phyloP scores from a whole-genome alignment of 2,888 invertebrate species.

The Stratiomys singularior region DNA sequence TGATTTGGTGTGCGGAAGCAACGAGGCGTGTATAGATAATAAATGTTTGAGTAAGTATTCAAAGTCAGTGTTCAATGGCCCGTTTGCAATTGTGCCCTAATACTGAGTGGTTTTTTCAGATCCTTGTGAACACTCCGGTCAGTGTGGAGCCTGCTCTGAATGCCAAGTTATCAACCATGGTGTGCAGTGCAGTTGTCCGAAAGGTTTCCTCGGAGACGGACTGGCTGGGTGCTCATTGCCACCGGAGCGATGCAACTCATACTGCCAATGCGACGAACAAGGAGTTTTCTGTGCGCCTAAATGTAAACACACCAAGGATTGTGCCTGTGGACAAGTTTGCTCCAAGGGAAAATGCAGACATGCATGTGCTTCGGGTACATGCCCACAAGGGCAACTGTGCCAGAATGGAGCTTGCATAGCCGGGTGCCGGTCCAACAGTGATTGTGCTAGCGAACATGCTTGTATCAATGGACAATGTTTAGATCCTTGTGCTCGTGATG shows the following conservation, averaged over 20 bases:
- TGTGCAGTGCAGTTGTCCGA: constrained; percentile 86
- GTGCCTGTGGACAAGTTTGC: constrained; percentile 86
- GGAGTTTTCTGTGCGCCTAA: constrained; percentile 78
- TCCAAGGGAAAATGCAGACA: constrained; percentile 77
- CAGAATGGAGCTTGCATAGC: constrained; percentile 76
- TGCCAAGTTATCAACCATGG: constrained; percentile 86
- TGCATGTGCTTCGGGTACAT: constrained; percentile 76
- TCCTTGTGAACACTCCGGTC: constrained; percentile 78
- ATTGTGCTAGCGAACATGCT: constrained; percentile 80
- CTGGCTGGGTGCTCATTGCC: constrained; percentile 80
- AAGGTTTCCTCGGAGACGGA: constrained; percentile 84
- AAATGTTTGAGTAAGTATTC: constrained; percentile 77
- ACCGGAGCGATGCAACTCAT: constrained; percentile 76
- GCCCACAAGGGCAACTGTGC: constrained; percentile 82
- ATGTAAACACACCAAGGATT: constrained; percentile 75
- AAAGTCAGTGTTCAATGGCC: background rate
- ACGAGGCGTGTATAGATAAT: constrained; percentile 83
- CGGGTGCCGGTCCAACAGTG: constrained; percentile 82
- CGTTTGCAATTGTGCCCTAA: background rate
- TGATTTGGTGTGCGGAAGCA: constrained; percentile 79
- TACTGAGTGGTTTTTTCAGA: constrained; percentile 66
- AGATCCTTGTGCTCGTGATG: constrained; percentile 74
- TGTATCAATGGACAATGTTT: constrained; percentile 78
- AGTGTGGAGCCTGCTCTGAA: constrained; percentile 85
- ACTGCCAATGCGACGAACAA: constrained; percentile 82